Evolutionary conservation across 2,113 vertebrate genomes (phyloP).

Genomic region (Nymphicus hollandicus): DNA sequence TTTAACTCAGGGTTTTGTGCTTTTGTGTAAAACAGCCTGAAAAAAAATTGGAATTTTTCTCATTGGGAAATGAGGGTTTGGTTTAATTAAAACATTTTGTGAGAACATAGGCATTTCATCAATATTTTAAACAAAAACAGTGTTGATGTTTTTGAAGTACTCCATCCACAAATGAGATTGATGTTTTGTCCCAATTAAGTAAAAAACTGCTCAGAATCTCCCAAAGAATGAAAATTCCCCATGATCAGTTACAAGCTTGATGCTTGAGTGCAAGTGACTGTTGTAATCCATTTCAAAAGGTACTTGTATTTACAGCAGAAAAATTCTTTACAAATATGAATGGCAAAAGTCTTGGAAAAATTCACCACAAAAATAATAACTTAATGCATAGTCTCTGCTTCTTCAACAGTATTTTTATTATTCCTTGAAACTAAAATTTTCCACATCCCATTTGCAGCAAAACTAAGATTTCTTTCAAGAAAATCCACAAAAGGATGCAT

Average conservation of each 20-base stretch:
- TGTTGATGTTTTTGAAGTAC: neutral
- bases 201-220: neutral
- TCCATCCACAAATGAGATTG: neutral
- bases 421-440: neutral
- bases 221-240: neutral
- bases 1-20: neutral
- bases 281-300: neutral
- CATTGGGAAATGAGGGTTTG: slow-evolving; percentile 24
- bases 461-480: neutral
- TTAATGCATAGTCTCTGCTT: neutral
- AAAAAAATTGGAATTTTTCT: neutral
- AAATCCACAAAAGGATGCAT: neutral
- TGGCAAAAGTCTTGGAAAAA: neutral
- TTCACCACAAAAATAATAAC: neutral
- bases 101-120: slow-evolving; percentile 24
- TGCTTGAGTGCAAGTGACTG: neutral
- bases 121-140: slow-evolving; percentile 54
- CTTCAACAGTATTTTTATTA: neutral
- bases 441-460: neutral
- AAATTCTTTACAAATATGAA: neutral
- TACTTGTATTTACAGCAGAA: neutral
- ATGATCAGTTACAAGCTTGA: neutral
- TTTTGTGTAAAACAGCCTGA: neutral
- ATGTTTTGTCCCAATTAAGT: slow-evolving; percentile 42
- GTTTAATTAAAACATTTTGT: slow-evolving; percentile 46